Percentiles rank a stretch among this genome's conserved stretches.
These are phyloP conservation scores for Lithobates pipiens DNA, from an alignment of 2,797 vertebrate genomes.

Conservation along the genomic window DNA sequence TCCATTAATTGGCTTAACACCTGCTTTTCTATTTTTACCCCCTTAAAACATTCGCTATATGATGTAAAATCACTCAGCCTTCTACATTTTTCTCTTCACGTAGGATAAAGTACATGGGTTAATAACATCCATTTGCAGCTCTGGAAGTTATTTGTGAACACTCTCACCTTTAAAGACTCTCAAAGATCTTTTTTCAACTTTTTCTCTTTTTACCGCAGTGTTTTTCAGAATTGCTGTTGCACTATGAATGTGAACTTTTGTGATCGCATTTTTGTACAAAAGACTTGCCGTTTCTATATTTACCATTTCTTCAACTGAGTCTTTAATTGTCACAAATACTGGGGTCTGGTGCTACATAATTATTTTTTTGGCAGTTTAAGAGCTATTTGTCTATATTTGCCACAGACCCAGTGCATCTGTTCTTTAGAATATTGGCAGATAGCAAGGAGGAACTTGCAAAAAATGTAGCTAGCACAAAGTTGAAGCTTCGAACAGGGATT, in stretches of 20 bases:
- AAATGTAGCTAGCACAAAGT: conserved; percentile 57
- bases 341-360: conserved; percentile 63
- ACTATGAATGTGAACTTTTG: conserved; percentile 49
- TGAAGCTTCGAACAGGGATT: conserved; percentile 46
- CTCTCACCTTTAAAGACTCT: neutral
- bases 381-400: conserved; percentile 64
- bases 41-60: neutral
- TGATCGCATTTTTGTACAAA: conserved; percentile 53
- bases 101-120: neutral
- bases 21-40: neutral
- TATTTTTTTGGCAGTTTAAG: conserved; percentile 64
- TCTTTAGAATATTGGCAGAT: conserved; percentile 64
- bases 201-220: neutral
- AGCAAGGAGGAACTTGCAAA: conserved; percentile 59
- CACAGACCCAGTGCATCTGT: conserved; percentile 61
- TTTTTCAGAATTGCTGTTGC: conserved; percentile 23
- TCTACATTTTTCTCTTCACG: neutral
- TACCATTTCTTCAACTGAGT: conserved; percentile 62
- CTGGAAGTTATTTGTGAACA: neutral
- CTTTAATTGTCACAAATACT: conserved; percentile 63
- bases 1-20: neutral
- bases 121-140: neutral
- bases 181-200: neutral
- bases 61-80: neutral
- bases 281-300: conserved; percentile 59